These are phyloP conservation scores for Apis florea DNA, from an alignment of 1,140 invertebrate species.

Conservation along the genomic window DNA sequence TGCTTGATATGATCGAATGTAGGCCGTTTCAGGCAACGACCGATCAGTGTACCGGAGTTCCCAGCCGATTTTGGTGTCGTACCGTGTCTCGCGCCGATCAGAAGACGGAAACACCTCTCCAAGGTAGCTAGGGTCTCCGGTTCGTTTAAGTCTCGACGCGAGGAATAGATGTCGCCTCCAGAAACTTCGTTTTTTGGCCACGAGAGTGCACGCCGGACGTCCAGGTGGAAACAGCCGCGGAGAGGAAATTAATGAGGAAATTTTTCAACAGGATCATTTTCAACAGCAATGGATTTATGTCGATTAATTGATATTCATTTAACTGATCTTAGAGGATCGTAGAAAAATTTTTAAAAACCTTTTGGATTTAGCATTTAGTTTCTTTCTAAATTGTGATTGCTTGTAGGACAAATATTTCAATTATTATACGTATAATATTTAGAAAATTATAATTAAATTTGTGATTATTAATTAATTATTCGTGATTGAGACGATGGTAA, in stretches of 20 bases:
- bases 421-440: no score
- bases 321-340: no score
- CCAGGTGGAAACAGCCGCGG: slow-evolving; percentile 10
- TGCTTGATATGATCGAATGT: slow-evolving; percentile 86
- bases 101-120: slow-evolving; percentile 86
- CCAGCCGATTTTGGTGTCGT: slow-evolving; percentile 82
- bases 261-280: slow-evolving; percentile 17
- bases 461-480: no score
- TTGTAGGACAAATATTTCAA: not conserved
- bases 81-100: slow-evolving; percentile 82
- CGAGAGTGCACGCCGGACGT: slow-evolving; percentile 9
- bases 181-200: slow-evolving; percentile 78
- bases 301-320: not conserved
- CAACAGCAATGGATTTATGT: not conserved
- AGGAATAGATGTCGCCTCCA: slow-evolving; percentile 85
- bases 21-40: slow-evolving; percentile 84
- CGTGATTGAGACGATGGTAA: not conserved
- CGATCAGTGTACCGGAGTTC: slow-evolving; percentile 81
- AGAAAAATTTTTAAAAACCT: not conserved
- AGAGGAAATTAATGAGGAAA: slow-evolving; percentile 22
- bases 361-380: no score
- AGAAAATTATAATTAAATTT: no score
- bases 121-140: slow-evolving; percentile 85
- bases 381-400: no score
- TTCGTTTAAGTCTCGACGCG: slow-evolving; percentile 85